Conservation (phyloP, 2,888 invertebrate species). For the Phlogophora meticulosa region DNA sequence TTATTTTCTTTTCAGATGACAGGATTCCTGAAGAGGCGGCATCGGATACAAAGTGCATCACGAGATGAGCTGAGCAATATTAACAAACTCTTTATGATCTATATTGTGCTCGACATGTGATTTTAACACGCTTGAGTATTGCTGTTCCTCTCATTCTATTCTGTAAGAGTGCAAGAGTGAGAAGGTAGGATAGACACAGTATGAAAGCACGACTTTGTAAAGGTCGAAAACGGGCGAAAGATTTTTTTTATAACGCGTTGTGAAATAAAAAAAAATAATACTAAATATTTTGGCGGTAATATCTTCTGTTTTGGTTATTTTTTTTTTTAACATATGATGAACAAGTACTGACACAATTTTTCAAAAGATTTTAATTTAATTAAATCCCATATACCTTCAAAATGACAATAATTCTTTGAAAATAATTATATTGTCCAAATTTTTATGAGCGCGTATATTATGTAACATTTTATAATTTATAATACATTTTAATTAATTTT, state of each 20-base stretch:
- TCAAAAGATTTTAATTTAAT: slow-evolving; percentile 13
- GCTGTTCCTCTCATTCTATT: slow-evolving; percentile 73
- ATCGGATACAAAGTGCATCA: slow-evolving; percentile 86
- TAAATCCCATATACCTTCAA: slow-evolving; percentile 31
- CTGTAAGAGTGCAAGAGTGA: slow-evolving; percentile 72
- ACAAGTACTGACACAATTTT: not conserved
- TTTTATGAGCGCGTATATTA: slow-evolving; percentile 15
- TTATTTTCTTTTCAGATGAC: slow-evolving; percentile 85
- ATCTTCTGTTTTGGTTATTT: slow-evolving; percentile 68
- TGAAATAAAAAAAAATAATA: slow-evolving; percentile 81
- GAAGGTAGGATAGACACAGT: slow-evolving; percentile 68
- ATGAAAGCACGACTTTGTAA: slow-evolving; percentile 69
- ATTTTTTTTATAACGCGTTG: slow-evolving; percentile 88
- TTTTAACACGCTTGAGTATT: slow-evolving; percentile 75
- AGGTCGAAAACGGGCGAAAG: slow-evolving; percentile 80
- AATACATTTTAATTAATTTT: slow-evolving; percentile 12
- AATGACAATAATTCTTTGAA: slow-evolving; percentile 60
- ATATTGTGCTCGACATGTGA: slow-evolving; percentile 81
- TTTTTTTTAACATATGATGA: not conserved
- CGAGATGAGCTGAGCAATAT: slow-evolving; percentile 81
- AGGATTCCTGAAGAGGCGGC: slow-evolving; percentile 85
- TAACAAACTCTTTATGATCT: slow-evolving; percentile 73
- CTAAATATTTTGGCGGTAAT: slow-evolving; percentile 79
- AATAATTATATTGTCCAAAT: slow-evolving; percentile 7
- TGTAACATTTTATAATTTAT: slow-evolving; percentile 3